Evolutionary conservation across 2,888 invertebrate species (phyloP), one percentile per base, ranked within the genome.

Genomic region (Diaphora mendica): DNA sequence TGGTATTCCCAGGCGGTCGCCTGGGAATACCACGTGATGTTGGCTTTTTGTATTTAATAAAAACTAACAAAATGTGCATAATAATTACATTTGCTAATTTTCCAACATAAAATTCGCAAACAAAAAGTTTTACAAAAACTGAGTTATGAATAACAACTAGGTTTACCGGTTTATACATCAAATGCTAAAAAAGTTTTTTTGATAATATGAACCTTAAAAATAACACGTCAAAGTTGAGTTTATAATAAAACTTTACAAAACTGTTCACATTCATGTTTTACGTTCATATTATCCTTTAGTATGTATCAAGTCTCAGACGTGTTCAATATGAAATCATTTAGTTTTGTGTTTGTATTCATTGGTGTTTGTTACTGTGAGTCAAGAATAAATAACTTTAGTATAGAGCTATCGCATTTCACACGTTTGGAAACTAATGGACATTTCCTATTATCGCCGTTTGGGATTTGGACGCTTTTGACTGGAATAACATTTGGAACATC

Each of bases 391-490:
- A 94, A 94, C 73, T 95, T 95, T 77, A 93, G 94, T 77, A 87
- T 95, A 23, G 94, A 94, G 79, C 77, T 95, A 1, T 79, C 94
- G 26, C 89, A 95, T 78, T 88, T 91, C 65, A 94, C 95, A 3
- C 93, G 92, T 26, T 78, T 85, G n/a, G 90, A 93, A 79, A 91
- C 91, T 0, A 86, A 89, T 3, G 92, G 94, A 0, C 95, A 95
- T 82, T 91, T 95, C 0, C 94, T 94, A 70, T 91, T 95, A 72
- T 94, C 95, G 2, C 96, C 96, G 0, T 94, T 94, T 72, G 95
- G 95, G 78, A 93, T 96, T 81, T 96, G 95, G 95, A 93, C 91
- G 23, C 81, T 96, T 26, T 90, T 96, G 92, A 93, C 94, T 0
- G 94, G 94, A 15, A 87, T 95, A 8, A 90, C 94, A 0, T 77